Percentiles rank a stretch among this genome's conserved stretches.
Conservation (phyloP, 2,113 vertebrate species). For the Montifringilla adamsi region DNA sequence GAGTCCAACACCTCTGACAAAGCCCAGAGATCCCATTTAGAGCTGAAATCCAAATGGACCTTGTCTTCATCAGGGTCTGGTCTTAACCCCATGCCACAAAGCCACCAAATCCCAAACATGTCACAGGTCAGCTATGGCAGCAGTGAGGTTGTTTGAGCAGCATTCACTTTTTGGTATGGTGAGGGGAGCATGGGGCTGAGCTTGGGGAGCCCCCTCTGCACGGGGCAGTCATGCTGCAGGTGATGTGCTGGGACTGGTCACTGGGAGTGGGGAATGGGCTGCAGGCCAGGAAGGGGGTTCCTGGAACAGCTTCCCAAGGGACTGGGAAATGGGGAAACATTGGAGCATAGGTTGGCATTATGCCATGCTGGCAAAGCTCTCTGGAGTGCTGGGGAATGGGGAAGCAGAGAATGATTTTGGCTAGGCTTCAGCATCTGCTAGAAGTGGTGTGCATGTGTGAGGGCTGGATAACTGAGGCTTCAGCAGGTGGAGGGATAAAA, state of each 20-base stretch:
- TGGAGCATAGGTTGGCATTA: background rate
- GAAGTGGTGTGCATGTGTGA: conserved; percentile 9
- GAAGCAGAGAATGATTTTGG: conserved; percentile 12
- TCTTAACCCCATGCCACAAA: background rate
- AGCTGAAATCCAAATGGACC: background rate
- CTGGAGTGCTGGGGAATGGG: background rate
- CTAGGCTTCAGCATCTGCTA: background rate
- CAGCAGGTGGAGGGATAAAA: conserved; percentile 32
- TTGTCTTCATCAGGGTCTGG: background rate
- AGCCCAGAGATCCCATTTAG: background rate
- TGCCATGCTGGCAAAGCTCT: background rate
- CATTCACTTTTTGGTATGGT: background rate
- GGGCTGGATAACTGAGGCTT: background rate
- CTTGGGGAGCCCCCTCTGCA: background rate
- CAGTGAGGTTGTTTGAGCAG: background rate
- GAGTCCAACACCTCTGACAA: background rate
- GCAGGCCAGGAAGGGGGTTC: background rate
- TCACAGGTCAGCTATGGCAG: background rate
- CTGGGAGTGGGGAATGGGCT: background rate
- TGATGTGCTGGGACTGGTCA: background rate
- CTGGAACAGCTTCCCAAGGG: background rate
- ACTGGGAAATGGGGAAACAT: background rate
- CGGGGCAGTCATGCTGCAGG: fast-evolving
- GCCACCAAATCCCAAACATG: fast-evolving
- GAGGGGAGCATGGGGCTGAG: background rate